Percentiles rank a stretch among this genome's conserved stretches.
Evolutionary conservation across 1,140 invertebrate genomes (phyloP).

Genomic region (Holcopasites calliopsidis): DNA sequence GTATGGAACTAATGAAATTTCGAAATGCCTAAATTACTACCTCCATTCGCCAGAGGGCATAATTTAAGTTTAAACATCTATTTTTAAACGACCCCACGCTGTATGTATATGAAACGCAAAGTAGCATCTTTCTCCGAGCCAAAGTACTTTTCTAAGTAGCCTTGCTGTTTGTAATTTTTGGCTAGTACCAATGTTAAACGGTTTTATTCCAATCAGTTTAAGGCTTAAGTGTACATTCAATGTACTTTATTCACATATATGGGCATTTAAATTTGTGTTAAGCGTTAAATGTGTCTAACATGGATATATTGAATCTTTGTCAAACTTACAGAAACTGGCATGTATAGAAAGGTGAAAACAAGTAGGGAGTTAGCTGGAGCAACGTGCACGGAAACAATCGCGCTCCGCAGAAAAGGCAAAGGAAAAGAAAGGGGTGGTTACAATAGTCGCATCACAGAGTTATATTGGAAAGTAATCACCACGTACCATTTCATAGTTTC

Average conservation of each 20-base stretch:
- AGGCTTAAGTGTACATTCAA: too few species aligned
- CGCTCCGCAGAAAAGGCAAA: background rate
- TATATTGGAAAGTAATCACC: conserved; percentile 29
- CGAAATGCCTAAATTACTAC: conserved; percentile 43
- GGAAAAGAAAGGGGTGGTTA: background rate
- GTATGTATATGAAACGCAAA: conserved; percentile 48
- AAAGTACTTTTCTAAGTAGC: conserved; percentile 26
- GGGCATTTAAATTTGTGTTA: too few species aligned
- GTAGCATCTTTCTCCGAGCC: conserved; percentile 39
- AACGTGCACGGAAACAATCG: background rate
- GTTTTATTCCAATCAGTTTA: background rate
- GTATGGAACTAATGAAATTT: conserved; percentile 47
- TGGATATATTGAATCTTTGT: too few species aligned
- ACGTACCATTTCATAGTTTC: conserved; percentile 48
- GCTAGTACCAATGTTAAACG: background rate
- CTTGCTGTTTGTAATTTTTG: background rate
- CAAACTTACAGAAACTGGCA: too few species aligned
- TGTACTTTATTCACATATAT: too few species aligned
- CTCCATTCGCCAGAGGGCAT: conserved; percentile 61
- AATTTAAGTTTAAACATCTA: conserved; percentile 68
- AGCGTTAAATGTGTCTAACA: too few species aligned
- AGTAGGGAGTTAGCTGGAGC: background rate
- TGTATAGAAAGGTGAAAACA: background rate
- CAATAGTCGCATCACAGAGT: too few species aligned
- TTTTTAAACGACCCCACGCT: conserved; percentile 64